A percentile compares a stretch with the other conserved stretches of the same genome.
These are phyloP conservation scores for Synanceia verrucosa DNA, from an alignment of 2,797 vertebrate genomes.

Conservation along the genomic window DNA sequence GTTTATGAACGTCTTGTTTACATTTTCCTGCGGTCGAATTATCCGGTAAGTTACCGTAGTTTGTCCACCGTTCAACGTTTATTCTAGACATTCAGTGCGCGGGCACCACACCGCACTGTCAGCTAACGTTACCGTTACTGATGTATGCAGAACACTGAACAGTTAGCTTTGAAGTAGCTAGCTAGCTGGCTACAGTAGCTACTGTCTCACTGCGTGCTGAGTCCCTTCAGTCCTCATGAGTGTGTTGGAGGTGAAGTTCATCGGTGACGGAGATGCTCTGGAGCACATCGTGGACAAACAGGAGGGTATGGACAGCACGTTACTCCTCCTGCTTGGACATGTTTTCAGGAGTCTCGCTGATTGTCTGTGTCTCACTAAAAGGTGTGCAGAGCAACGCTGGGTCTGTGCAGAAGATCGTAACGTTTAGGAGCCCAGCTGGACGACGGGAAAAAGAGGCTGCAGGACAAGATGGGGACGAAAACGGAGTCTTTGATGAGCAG, in stretches of 20 bases:
- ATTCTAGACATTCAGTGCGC: background rate
- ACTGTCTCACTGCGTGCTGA: background rate
- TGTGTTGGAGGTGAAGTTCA: constrained; percentile 86
- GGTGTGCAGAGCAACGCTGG: constrained; percentile 74
- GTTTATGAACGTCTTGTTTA: background rate
- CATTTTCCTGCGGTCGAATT: background rate
- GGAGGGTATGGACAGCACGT: constrained; percentile 65
- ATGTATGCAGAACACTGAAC: no score
- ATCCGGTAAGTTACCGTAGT: constrained; percentile 20
- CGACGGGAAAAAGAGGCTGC: constrained; percentile 31
- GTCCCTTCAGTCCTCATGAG: constrained; percentile 80
- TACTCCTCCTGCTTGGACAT: background rate
- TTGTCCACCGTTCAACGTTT: background rate
- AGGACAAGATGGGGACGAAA: constrained; percentile 65
- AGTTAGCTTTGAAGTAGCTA: background rate
- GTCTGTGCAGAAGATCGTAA: constrained; percentile 79
- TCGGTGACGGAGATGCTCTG: constrained; percentile 91
- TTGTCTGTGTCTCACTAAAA: constrained; percentile 3
- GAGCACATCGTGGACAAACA: constrained; percentile 91
- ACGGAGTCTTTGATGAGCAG: constrained; percentile 84
- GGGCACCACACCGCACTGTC: background rate
- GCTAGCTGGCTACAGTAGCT: no score
- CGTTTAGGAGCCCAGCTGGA: constrained; percentile 79
- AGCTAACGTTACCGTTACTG: background rate
- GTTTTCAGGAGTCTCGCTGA: accelerated